Evolutionary conservation across 37 sponge, comb jelly and placozoan genomes (phyloP).

Genomic region (Cladorhizidae sp.): DNA sequence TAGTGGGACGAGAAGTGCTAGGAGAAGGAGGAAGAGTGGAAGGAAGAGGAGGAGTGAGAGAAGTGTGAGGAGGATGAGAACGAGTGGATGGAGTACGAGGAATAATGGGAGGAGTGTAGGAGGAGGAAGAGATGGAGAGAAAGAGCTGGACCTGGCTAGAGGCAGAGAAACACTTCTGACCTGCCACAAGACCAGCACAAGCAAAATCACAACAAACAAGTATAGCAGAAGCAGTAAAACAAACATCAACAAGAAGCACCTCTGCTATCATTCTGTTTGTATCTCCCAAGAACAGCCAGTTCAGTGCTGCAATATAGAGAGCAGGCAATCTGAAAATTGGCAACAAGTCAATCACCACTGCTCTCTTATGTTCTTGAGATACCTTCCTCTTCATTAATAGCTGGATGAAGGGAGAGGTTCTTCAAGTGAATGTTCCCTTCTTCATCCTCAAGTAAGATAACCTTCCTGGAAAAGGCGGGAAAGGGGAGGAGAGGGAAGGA

Average conservation of each 20-base stretch:
- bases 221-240: neutral
- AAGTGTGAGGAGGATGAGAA: too few relatives aligned
- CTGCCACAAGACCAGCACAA: too few relatives aligned
- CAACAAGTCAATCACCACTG: neutral
- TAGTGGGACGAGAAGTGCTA: neutral
- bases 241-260: conserved; percentile 40
- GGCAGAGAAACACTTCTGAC: too few relatives aligned
- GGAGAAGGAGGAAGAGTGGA: too few relatives aligned
- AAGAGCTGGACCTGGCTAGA: too few relatives aligned
- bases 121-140: too few relatives aligned
- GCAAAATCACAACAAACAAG: too few relatives aligned
- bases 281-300: conserved; percentile 97
- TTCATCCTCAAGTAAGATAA: conserved; percentile 76
- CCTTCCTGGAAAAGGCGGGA: conserved; percentile 71
- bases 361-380: too few relatives aligned
- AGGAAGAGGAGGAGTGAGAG: too few relatives aligned
- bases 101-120: too few relatives aligned
- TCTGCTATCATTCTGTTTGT: conserved; percentile 99
- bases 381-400: conserved; percentile 95
- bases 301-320: conserved; percentile 70
- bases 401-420: conserved; percentile 92
- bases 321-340: neutral
- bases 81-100: too few relatives aligned
- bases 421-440: conserved; percentile 80
- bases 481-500: too few relatives aligned